Percentiles rank a stretch among this genome's conserved stretches.
Conservation (phyloP, 2,888 invertebrate genomes). For the Leptopterna dolabrata region DNA sequence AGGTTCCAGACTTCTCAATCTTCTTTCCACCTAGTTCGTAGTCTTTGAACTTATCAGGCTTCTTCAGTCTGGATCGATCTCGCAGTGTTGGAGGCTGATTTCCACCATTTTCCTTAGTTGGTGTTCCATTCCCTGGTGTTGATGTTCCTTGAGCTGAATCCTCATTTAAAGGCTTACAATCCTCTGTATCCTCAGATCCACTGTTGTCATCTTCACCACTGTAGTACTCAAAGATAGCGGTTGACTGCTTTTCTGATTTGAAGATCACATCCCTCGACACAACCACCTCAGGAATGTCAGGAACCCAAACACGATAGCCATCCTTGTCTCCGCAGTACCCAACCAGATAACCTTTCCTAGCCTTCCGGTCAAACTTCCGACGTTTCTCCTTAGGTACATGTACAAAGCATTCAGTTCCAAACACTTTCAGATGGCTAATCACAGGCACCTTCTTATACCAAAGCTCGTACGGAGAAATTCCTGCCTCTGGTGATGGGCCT, state of each 20-base stretch:
- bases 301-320: conserved; percentile 25
- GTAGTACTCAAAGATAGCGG: background rate
- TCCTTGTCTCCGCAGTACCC: conserved; percentile 22
- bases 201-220: too few relatives aligned
- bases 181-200: too few relatives aligned
- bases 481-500: background rate
- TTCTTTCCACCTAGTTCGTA: background rate
- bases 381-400: conserved; percentile 34
- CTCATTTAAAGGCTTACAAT: too few relatives aligned
- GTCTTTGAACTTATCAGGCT: too few relatives aligned
- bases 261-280: conserved; percentile 36
- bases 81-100: too few relatives aligned
- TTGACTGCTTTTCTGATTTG: conserved; percentile 26
- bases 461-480: background rate
- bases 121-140: too few relatives aligned
- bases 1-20: background rate
- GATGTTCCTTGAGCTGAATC: too few relatives aligned
- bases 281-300: background rate
- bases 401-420: too few relatives aligned
- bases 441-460: background rate
- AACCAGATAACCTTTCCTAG: conserved; percentile 3
- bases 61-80: too few relatives aligned
- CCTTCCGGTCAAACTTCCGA: conserved; percentile 25
- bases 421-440: background rate
- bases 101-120: too few relatives aligned